These are phyloP conservation scores for Hydraecia micacea DNA, from an alignment of 2,888 invertebrate species.

Conservation along the genomic window DNA sequence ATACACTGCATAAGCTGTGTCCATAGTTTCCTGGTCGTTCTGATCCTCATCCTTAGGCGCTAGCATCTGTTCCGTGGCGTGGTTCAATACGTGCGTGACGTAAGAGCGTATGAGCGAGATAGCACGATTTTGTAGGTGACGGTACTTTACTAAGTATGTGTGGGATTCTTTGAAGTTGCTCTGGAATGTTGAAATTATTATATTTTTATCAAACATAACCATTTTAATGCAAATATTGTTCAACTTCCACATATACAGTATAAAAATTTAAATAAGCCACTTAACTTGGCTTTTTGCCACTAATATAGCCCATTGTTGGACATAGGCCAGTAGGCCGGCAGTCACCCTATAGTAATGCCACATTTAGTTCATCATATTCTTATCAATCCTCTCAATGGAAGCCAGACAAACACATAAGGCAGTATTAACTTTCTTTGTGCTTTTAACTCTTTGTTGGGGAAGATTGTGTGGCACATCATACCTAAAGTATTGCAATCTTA, in stretches of 20 bases:
- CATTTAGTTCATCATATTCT: no score
- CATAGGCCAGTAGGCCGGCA: background rate
- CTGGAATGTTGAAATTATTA: slow-evolving; percentile 83
- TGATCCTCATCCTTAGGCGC: slow-evolving; percentile 80
- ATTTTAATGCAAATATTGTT: background rate
- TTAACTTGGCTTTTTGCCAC: background rate
- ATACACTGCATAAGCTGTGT: slow-evolving; percentile 95
- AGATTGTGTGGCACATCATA: background rate
- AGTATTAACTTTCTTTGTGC: background rate
- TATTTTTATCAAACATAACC: background rate
- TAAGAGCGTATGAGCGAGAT: slow-evolving; percentile 95
- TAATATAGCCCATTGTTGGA: background rate
- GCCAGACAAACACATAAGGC: no score
- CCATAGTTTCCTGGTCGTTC: slow-evolving; percentile 84
- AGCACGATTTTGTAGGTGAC: slow-evolving; percentile 95
- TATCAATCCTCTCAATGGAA: background rate
- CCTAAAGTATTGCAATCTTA: background rate
- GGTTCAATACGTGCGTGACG: slow-evolving; percentile 93
- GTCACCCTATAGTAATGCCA: no score
- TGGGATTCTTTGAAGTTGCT: slow-evolving; percentile 96
- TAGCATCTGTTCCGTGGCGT: slow-evolving; percentile 94
- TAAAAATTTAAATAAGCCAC: no score
- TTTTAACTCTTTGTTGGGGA: background rate
- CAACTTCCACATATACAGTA: background rate
- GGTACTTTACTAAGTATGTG: slow-evolving; percentile 95